phyloP scores from a whole-genome alignment of 2,113 vertebrate genomes.

The Capricornis sumatraensis region DNA sequence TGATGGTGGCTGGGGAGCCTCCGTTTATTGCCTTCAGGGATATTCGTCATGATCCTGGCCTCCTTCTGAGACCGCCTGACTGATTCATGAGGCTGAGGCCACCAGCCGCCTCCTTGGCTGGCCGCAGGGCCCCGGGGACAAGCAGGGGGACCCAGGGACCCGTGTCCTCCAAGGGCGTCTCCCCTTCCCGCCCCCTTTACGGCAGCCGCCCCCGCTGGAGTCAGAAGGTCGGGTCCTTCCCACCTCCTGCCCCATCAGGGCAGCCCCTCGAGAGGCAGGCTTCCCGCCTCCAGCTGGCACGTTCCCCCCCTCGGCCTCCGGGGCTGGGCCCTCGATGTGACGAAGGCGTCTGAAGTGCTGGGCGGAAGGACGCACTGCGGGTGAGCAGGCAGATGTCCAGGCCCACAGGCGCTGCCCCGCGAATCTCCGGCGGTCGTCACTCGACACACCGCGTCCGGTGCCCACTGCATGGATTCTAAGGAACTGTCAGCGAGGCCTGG shows the following conservation, averaged over 20 bases:
- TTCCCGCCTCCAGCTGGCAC: not conserved
- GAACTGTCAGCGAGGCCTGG: slow-evolving; percentile 87
- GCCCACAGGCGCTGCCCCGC: slow-evolving; percentile 37
- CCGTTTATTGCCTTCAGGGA: slow-evolving; percentile 63
- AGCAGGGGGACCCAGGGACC: rapidly evolving
- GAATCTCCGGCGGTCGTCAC: slow-evolving; percentile 73
- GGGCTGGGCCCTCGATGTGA: not conserved
- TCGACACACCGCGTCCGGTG: slow-evolving; percentile 76
- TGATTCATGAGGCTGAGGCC: not conserved
- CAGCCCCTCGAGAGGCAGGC: not conserved
- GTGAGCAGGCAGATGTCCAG: slow-evolving; percentile 53
- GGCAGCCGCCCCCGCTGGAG: not conserved
- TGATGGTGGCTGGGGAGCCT: slow-evolving; percentile 69
- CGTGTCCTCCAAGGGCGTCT: too few species aligned
- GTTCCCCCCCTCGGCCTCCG: not conserved
- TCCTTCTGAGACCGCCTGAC: slow-evolving; percentile 40
- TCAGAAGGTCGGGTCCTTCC: not conserved
- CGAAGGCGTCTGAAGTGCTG: slow-evolving; percentile 19
- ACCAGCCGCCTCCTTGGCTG: not conserved
- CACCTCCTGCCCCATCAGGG: rapidly evolving
- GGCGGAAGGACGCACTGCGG: not conserved
- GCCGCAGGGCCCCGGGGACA: not conserved
- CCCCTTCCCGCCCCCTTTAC: not conserved
- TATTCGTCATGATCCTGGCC: slow-evolving; percentile 40
- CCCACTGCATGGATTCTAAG: slow-evolving; percentile 87